These are phyloP conservation scores for Rhinolophus sinicus DNA, from an alignment of 2,113 vertebrate species.

Conservation along the genomic window DNA sequence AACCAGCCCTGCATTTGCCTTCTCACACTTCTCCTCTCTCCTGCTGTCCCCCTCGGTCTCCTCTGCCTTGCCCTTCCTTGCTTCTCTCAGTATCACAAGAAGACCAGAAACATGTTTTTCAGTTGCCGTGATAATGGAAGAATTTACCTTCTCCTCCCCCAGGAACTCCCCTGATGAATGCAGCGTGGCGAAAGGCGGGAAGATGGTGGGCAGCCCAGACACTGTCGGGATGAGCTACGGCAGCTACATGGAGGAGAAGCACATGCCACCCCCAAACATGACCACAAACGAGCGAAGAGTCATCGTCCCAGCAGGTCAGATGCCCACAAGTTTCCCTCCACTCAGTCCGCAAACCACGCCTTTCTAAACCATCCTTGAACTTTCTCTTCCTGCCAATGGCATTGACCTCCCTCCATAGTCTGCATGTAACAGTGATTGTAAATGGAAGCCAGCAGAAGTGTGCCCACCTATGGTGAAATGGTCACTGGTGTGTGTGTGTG, in stretches of 20 bases:
- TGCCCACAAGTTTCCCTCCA: accelerated
- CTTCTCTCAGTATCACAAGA: accelerated
- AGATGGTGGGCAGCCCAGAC: constrained; percentile 87
- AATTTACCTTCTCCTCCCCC: constrained; percentile 60
- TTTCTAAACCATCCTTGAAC: accelerated
- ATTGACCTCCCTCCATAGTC: accelerated
- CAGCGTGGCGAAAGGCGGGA: constrained; percentile 89
- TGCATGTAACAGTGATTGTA: accelerated
- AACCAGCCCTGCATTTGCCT: accelerated
- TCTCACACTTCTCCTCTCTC: accelerated
- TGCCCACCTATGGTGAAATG: accelerated
- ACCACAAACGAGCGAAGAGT: constrained; percentile 92
- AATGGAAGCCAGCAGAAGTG: neutral
- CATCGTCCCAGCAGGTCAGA: constrained; percentile 93
- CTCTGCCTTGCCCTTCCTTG: accelerated
- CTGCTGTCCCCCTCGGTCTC: accelerated
- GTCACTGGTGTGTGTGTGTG: accelerated
- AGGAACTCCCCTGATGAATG: constrained; percentile 92
- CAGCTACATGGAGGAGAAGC: constrained; percentile 93
- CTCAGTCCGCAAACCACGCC: accelerated
- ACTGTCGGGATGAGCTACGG: constrained; percentile 88
- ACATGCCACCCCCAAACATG: constrained; percentile 92
- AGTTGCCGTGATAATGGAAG: neutral
- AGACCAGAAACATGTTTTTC: accelerated
- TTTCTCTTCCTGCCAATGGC: neutral